Evolutionary conservation across 2,113 vertebrate genomes (phyloP).

Genomic region (Phocoena phocoena): DNA sequence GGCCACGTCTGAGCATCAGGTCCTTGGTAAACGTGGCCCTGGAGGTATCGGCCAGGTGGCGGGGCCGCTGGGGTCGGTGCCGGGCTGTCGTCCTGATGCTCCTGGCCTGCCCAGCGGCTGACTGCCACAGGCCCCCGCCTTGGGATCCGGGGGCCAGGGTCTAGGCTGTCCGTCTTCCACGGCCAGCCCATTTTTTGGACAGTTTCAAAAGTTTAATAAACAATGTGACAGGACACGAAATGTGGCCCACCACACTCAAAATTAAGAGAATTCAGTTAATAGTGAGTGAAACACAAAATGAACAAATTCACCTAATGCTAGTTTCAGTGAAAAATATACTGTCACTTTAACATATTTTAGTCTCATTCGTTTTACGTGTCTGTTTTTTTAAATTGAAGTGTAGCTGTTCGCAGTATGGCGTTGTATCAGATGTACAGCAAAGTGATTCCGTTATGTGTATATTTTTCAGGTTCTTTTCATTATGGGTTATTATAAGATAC

Average conservation of each 20-base stretch:
- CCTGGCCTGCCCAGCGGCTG: neutral
- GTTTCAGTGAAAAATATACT: neutral
- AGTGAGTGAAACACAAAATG: neutral
- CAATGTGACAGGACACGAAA: neutral
- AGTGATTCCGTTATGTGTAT: rapidly evolving
- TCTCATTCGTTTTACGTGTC: rapidly evolving
- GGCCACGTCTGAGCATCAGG: neutral
- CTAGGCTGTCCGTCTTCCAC: neutral
- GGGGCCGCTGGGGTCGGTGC: too few relatives aligned
- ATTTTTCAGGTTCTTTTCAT: rapidly evolving
- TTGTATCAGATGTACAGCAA: rapidly evolving
- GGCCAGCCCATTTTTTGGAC: rapidly evolving
- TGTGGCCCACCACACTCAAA: neutral
- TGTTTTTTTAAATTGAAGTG: neutral
- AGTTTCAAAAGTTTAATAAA: neutral
- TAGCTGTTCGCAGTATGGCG: rapidly evolving
- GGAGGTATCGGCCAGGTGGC: rapidly evolving
- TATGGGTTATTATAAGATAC: rapidly evolving
- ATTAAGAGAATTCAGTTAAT: too few relatives aligned
- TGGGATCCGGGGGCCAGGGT: rapidly evolving
- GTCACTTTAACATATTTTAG: rapidly evolving
- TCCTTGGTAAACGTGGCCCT: too few relatives aligned
- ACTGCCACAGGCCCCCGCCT: too few relatives aligned
- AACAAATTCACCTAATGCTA: rapidly evolving
- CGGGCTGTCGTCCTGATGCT: rapidly evolving